Base-by-base conservation (phyloP, 2,113 vertebrate species). In the Choloepus hoffmanni region DNA sequence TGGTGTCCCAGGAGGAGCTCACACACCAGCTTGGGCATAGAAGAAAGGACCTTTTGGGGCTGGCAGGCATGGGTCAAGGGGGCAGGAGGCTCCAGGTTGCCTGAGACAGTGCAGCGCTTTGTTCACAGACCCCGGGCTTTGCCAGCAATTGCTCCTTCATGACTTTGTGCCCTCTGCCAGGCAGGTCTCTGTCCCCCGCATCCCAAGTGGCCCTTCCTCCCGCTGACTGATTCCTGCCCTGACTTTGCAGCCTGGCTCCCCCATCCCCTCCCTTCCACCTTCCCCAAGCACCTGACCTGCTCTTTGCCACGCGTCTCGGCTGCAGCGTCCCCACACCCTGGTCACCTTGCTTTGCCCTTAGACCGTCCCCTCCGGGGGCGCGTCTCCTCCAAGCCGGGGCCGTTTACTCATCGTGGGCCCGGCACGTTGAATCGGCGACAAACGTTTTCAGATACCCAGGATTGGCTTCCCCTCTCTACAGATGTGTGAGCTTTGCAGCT, bases 21-120 rank as follows among this genome's bases (percentile, higher is more conserved):
- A 0, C 2, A 7, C 24, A n/a, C 30, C 19, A 10, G 13, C 2
- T 13, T 33, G 45, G 53, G 19, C 9, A 11, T n/a, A 82, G 43
- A 23, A 1, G 2, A 13, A 12, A 58, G 60, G 60, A 19, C 15
- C 15, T 6, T 43, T 45, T 24, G 21, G 16, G 50, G 33, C 33
- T 0, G 53, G 12, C 55, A n/a, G 78, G 55, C 78, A 3, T 3
- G 1, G 8, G 36, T 43, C 79, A 19, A 16, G 24, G 62, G 81
- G 81, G 18, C 48, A 16, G 4, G 10, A 65, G 7, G 28, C 40
- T 89, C 67, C 60, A 85, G 74, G 90, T 68, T 15, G 18, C 23
- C 43, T 5, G 40, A 53, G 77, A 63, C 77, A 4, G 50, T 6
- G 4, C 2, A 19, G 5, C 19, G 55, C 19, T 58, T 58, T 4